These are phyloP conservation scores for Psittacara wagleri DNA, from an alignment of 2,113 vertebrate genomes.

Conservation along the genomic window DNA sequence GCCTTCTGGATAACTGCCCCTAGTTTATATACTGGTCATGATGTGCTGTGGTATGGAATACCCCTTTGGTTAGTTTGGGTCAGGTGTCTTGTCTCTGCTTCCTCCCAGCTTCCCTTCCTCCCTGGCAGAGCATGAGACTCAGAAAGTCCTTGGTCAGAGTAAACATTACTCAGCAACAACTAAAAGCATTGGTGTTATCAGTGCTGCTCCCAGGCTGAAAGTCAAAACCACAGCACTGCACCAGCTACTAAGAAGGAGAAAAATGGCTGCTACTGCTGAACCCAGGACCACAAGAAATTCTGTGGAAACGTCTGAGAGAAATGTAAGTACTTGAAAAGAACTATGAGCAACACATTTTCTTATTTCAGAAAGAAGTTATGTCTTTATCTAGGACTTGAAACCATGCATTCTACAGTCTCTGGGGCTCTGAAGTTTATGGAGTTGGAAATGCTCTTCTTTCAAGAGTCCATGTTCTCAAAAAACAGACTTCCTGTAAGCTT, in stretches of 20 bases:
- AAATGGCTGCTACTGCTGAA: background rate
- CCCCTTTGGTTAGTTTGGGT: no score
- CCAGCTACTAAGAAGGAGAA: background rate
- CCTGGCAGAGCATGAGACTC: no score
- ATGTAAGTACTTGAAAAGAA: background rate
- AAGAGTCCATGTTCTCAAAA: background rate
- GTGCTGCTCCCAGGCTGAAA: background rate
- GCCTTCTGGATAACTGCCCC: no score
- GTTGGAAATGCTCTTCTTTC: background rate
- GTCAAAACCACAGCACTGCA: background rate
- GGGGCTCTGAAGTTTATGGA: background rate
- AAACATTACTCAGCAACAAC: no score
- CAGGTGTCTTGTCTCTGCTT: no score
- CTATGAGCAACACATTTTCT: background rate
- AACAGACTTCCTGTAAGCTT: background rate
- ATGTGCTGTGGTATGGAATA: no score
- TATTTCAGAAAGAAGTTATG: background rate
- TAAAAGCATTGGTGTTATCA: no score
- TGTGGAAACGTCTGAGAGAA: background rate
- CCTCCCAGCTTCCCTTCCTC: no score
- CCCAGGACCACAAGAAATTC: background rate
- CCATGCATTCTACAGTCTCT: background rate
- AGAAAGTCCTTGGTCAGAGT: no score
- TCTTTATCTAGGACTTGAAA: background rate
- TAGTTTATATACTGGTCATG: no score